phyloP scores from a whole-genome alignment of 2,888 invertebrate genomes.

The Dexiosoma caninum region DNA sequence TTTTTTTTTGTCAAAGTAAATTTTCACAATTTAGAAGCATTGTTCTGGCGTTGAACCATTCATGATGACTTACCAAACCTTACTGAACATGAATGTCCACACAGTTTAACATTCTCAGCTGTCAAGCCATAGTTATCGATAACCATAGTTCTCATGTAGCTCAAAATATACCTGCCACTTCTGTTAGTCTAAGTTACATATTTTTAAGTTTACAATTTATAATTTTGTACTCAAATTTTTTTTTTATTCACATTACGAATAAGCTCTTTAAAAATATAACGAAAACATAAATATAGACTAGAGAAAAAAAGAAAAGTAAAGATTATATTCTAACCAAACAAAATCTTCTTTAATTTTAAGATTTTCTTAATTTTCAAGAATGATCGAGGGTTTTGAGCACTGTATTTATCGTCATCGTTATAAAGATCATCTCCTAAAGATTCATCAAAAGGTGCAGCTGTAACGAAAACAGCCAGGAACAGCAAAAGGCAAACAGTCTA shows the following conservation, averaged over 20 bases:
- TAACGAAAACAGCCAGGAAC: slow-evolving; percentile 70
- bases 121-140: too few species aligned
- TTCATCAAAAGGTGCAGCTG: slow-evolving; percentile 74
- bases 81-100: too few species aligned
- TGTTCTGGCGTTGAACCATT: too few species aligned
- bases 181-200: too few species aligned
- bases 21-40: too few species aligned
- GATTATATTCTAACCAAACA: slow-evolving; percentile 70
- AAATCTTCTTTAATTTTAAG: slow-evolving; percentile 70
- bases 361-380: slow-evolving; percentile 77
- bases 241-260: slow-evolving; percentile 18
- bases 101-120: too few species aligned
- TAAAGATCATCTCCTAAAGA: slow-evolving; percentile 71
- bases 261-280: background rate
- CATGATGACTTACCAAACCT: too few species aligned
- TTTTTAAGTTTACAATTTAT: too few species aligned
- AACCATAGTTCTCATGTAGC: too few species aligned
- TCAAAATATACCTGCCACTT: too few species aligned
- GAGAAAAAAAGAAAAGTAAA: background rate
- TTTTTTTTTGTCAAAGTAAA: too few species aligned
- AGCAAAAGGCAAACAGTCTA: slow-evolving; percentile 74
- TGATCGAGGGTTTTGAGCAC: slow-evolving; percentile 73
- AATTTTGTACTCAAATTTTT: slow-evolving; percentile 23
- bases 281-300: slow-evolving; percentile 8
- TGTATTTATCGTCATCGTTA: slow-evolving; percentile 70